A percentile compares a stretch with the other conserved stretches of the same genome.
phyloP scores from a whole-genome alignment of 2,888 invertebrate genomes.

The Diarsia rubi region DNA sequence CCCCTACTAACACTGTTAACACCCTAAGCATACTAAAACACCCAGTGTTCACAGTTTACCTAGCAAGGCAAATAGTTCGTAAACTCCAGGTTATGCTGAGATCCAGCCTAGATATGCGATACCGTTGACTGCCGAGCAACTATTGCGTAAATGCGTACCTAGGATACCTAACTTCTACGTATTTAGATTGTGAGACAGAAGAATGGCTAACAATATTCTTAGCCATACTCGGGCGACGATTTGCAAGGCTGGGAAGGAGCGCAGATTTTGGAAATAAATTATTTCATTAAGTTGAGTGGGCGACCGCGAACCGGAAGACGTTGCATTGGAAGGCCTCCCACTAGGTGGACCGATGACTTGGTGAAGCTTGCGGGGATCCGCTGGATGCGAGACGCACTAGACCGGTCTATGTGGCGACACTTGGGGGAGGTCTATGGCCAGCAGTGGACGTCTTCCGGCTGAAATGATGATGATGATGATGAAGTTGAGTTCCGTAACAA shows the following conservation, averaged over 20 bases:
- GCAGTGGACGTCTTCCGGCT: too few relatives aligned
- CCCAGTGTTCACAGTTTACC: neutral
- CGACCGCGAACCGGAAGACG: too few relatives aligned
- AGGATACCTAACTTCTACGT: constrained; percentile 12
- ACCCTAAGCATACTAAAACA: neutral
- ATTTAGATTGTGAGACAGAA: constrained; percentile 21
- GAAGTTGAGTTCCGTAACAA: too few relatives aligned
- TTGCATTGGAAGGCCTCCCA: too few relatives aligned
- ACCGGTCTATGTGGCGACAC: too few relatives aligned
- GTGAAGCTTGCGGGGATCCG: too few relatives aligned
- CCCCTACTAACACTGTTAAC: neutral
- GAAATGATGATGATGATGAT: too few relatives aligned
- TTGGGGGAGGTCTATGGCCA: too few relatives aligned
- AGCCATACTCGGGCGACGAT: neutral
- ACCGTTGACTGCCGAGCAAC: constrained; percentile 16
- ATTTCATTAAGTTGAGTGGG: too few relatives aligned
- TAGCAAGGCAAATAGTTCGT: constrained; percentile 30
- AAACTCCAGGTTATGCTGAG: constrained; percentile 28
- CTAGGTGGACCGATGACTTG: too few relatives aligned
- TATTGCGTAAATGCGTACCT: constrained; percentile 2
- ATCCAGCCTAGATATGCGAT: constrained; percentile 46
- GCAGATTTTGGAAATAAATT: constrained; percentile 3
- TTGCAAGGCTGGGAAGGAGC: neutral
- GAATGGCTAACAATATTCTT: constrained; percentile 12
- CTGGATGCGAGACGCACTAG: too few relatives aligned